These are phyloP conservation scores for Hydrozoanthus tunicans DNA, from an alignment of 64 coral and sea anemone species.

Conservation along the genomic window DNA sequence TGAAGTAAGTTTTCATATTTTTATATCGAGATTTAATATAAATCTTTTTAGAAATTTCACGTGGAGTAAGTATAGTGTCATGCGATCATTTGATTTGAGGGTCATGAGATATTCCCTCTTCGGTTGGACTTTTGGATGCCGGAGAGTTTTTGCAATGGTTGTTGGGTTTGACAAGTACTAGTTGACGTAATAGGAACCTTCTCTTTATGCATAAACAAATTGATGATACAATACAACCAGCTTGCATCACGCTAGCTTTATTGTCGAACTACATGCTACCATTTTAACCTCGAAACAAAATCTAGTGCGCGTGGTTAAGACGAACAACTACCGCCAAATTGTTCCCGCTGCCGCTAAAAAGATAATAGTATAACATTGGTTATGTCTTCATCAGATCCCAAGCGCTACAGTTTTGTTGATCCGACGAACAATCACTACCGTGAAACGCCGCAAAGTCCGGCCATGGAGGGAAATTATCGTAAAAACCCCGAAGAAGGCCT, in stretches of 20 bases:
- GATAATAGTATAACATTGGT: not conserved
- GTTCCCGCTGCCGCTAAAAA: too few relatives aligned
- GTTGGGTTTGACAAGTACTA: not conserved
- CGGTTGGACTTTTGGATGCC: not conserved
- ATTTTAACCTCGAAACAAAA: too few relatives aligned
- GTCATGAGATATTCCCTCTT: not conserved
- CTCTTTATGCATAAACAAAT: not conserved
- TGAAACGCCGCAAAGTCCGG: not conserved
- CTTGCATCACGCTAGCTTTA: not conserved
- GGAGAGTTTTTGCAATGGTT: not conserved
- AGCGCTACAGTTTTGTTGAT: slow-evolving; percentile 51
- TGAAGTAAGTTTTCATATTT: too few relatives aligned
- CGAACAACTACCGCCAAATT: too few relatives aligned
- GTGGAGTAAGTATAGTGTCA: not conserved
- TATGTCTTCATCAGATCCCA: slow-evolving; percentile 35
- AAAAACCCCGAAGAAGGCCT: not conserved
- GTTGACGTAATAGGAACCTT: slow-evolving; percentile 11
- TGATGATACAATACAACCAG: too few relatives aligned
- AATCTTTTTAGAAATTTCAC: too few relatives aligned
- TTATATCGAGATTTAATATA: too few relatives aligned
- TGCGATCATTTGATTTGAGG: not conserved
- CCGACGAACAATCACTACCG: not conserved
- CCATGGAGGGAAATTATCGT: slow-evolving; percentile 31
- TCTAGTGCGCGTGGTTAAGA: too few relatives aligned
- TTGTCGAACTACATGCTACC: not conserved